Conservation (phyloP, 2,113 vertebrate species). For the Alosa alosa region DNA sequence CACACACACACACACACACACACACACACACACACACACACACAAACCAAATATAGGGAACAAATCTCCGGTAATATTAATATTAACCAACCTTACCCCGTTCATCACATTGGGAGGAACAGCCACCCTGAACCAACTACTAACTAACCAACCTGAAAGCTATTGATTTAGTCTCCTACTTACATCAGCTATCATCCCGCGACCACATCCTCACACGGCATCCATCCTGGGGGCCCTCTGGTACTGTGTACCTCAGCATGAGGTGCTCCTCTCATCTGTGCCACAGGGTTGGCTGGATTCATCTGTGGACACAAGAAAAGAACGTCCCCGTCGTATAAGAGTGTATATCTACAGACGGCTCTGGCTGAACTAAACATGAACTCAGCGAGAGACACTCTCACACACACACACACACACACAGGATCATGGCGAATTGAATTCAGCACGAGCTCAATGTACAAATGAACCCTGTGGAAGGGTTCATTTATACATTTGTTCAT, state of each 20-base stretch:
- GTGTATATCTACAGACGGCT: background rate
- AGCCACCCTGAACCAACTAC: background rate
- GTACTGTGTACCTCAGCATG: background rate
- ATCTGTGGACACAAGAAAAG: background rate
- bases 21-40: background rate
- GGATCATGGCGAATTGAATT: background rate
- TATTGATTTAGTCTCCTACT: background rate
- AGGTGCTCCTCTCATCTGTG: background rate
- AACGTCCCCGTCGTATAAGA: background rate
- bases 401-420: too few relatives aligned
- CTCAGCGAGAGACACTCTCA: background rate
- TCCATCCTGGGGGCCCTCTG: background rate
- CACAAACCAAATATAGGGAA: background rate
- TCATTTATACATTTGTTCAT: background rate
- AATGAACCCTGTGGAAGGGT: background rate
- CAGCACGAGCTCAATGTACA: background rate
- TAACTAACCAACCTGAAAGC: background rate
- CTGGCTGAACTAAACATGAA: constrained; percentile 6
- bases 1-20: background rate
- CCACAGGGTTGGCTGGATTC: background rate
- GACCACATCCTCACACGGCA: background rate
- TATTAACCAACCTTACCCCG: too few relatives aligned
- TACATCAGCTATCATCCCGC: background rate
- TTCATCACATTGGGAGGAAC: background rate
- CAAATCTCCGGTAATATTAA: background rate